Conservation (phyloP, 2,113 vertebrate genomes). For the Trichomycterus rosablanca region DNA sequence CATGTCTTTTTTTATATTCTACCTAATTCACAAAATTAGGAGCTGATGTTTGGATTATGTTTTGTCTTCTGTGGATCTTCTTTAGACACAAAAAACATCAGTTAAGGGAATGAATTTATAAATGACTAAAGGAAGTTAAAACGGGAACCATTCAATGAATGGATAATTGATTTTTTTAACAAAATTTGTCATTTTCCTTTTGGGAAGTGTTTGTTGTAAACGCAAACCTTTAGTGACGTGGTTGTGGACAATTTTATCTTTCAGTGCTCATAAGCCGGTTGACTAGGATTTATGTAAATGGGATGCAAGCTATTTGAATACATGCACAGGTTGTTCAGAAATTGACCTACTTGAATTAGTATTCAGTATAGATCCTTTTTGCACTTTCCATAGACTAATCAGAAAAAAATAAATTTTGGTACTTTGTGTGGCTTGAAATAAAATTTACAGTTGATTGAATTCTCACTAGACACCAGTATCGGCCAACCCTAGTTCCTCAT, state of each 20-base stretch:
- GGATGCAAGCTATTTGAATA: constrained; percentile 12
- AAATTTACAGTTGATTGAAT: not conserved
- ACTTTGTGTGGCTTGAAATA: not conserved
- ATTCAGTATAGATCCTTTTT: not conserved
- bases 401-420: not conserved
- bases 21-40: no score
- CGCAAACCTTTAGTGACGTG: not conserved
- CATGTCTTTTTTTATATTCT: no score
- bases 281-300: constrained; percentile 8
- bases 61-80: no score
- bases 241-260: not conserved
- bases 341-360: not conserved
- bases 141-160: no score
- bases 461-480: not conserved
- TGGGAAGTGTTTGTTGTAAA: no score
- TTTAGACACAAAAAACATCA: no score
- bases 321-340: not conserved
- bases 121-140: no score
- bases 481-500: not conserved
- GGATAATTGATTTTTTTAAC: no score
- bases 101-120: no score
- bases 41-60: no score
- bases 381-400: not conserved
- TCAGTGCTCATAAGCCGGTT: not conserved
- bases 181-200: no score